These are phyloP conservation scores for Conus betulinus DNA, from an alignment of 1,140 invertebrate species.

Conservation along the genomic window DNA sequence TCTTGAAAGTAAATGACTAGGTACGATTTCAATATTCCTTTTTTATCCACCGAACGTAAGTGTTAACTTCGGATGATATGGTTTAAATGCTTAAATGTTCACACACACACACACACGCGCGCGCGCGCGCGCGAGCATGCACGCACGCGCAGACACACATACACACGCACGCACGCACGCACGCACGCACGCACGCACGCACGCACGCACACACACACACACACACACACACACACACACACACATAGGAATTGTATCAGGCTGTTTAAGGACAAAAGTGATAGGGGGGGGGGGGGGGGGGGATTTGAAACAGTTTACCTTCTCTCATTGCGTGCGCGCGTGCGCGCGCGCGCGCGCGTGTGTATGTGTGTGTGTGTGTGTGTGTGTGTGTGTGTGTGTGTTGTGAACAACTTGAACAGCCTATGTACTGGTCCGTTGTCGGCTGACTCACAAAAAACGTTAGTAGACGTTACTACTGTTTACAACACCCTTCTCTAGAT, in stretches of 20 bases:
- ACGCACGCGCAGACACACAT: background rate
- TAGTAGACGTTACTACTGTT: too few relatives aligned
- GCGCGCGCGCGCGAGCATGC: background rate
- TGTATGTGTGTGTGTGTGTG: too few relatives aligned
- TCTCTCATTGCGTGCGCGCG: too few relatives aligned
- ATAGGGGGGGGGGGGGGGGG: too few relatives aligned
- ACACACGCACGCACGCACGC: background rate
- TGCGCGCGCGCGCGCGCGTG: too few relatives aligned
- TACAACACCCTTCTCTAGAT: too few relatives aligned
- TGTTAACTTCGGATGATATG: background rate
- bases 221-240: background rate
- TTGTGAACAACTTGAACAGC: too few relatives aligned
- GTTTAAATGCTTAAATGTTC: background rate
- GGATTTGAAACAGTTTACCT: too few relatives aligned
- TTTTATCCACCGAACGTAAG: background rate
- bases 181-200: background rate
- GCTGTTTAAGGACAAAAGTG: background rate
- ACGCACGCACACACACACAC: background rate
- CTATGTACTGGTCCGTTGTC: too few relatives aligned
- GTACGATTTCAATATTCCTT: background rate
- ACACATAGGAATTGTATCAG: background rate
- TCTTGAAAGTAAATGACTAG: too few relatives aligned
- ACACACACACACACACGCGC: conserved; percentile 2
- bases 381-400: too few relatives aligned
- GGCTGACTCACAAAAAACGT: too few relatives aligned